phyloP scores from a whole-genome alignment of 2,113 vertebrate species.

The Petaurus breviceps region DNA sequence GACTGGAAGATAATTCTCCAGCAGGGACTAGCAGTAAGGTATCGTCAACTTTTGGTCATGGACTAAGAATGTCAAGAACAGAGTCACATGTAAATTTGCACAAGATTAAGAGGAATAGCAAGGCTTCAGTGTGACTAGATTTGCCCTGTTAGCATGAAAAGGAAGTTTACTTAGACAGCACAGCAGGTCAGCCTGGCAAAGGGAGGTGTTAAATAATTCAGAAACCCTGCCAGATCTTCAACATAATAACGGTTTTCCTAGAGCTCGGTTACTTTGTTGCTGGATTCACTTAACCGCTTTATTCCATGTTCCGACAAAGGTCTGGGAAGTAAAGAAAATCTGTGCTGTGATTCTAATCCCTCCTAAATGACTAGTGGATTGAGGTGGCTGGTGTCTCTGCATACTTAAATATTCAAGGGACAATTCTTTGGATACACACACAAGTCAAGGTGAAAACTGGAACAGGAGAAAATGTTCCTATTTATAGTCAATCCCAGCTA shows the following conservation, averaged over 20 bases:
- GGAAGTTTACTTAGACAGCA: background rate
- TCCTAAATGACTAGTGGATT: slow-evolving; percentile 60
- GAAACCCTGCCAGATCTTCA: slow-evolving; percentile 22
- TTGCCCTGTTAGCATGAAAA: slow-evolving; percentile 44
- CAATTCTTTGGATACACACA: slow-evolving; percentile 8
- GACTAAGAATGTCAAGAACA: background rate
- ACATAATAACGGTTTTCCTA: slow-evolving; percentile 45
- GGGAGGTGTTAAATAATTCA: slow-evolving; percentile 52
- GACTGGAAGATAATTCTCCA: slow-evolving; percentile 15
- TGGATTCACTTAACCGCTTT: slow-evolving; percentile 40
- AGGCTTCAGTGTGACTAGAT: slow-evolving; percentile 10
- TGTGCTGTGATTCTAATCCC: slow-evolving; percentile 51
- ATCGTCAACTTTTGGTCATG: slow-evolving; percentile 33
- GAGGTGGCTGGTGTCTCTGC: background rate
- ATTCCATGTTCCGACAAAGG: slow-evolving; percentile 16
- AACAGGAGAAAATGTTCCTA: slow-evolving; percentile 30
- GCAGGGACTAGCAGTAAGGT: slow-evolving; percentile 17
- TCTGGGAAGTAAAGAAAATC: slow-evolving; percentile 44
- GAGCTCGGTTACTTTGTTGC: slow-evolving; percentile 50
- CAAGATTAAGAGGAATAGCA: slow-evolving; percentile 36
- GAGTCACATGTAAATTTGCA: background rate
- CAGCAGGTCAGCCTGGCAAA: slow-evolving; percentile 9
- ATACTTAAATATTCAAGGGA: slow-evolving; percentile 61
- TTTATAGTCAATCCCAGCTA: slow-evolving; percentile 41
- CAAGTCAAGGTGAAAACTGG: slow-evolving; percentile 17